Evolutionary conservation across 2,113 vertebrate species (phyloP).

Genomic region (Larimichthys crocea): DNA sequence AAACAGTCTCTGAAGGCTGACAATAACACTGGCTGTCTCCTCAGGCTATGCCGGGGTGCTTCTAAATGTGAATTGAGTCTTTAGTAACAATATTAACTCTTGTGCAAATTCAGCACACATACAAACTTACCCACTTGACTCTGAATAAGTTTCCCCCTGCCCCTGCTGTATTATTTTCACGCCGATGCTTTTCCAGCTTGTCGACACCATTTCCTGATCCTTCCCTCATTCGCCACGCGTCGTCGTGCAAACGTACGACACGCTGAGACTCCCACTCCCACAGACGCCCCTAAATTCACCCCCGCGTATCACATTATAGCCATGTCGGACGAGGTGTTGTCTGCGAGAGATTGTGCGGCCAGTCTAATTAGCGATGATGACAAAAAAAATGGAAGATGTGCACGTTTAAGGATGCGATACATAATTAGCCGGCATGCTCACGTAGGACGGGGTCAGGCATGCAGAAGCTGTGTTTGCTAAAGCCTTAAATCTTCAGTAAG

Average conservation of each 20-base stretch:
- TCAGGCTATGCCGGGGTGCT: conserved; percentile 33
- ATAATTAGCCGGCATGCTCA: conserved; percentile 27
- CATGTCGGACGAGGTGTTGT: conserved; percentile 33
- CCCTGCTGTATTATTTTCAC: conserved; percentile 8
- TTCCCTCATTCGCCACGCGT: not conserved
- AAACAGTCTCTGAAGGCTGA: conserved; percentile 76
- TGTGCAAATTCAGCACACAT: conserved; percentile 20
- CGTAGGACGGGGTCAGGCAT: conserved; percentile 46
- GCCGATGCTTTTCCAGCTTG: not conserved
- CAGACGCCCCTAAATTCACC: not conserved
- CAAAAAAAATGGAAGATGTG: conserved; percentile 18
- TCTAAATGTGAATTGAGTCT: conserved; percentile 52
- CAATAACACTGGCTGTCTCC: conserved; percentile 65
- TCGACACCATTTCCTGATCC: not conserved
- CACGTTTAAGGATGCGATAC: conserved; percentile 16
- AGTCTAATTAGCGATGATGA: not conserved
- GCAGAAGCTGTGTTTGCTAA: conserved; percentile 57
- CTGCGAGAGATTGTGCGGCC: conserved; percentile 32
- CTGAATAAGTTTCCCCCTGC: not conserved
- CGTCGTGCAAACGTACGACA: conserved; percentile 4
- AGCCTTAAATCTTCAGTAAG: conserved; percentile 72
- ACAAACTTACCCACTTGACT: conserved; percentile 34
- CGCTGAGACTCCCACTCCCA: conserved; percentile 11
- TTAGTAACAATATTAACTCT: conserved; percentile 50
- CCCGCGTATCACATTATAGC: conserved; percentile 2